Conservation (phyloP, 2,888 invertebrate genomes). For the Aquatica leii region DNA sequence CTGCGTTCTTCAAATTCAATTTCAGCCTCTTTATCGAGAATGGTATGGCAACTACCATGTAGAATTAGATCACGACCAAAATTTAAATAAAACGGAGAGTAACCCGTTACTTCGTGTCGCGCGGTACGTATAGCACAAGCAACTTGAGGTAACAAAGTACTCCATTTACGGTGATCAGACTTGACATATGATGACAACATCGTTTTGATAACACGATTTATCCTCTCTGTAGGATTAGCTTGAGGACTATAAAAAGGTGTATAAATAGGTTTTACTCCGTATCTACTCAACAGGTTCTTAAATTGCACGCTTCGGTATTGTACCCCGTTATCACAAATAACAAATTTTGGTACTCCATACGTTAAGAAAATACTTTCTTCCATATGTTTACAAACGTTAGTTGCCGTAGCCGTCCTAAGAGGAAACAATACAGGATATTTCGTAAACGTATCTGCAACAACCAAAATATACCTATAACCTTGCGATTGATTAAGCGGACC, state of each 20-base stretch:
- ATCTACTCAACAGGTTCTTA: neutral
- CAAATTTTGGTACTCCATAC: neutral
- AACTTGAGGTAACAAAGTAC: slow-evolving; percentile 24
- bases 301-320: neutral
- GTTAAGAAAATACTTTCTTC: neutral
- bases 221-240: slow-evolving; percentile 48
- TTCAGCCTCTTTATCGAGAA: neutral
- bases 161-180: neutral
- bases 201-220: slow-evolving; percentile 46
- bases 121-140: slow-evolving; percentile 31
- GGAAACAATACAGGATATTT: neutral
- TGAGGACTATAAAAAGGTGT: slow-evolving; percentile 45
- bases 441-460: neutral
- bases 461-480: neutral
- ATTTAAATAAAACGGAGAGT: slow-evolving; percentile 27
- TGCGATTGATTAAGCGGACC: neutral
- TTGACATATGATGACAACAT: slow-evolving; percentile 41
- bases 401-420: neutral
- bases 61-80: slow-evolving; percentile 33
- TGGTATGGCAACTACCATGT: neutral
- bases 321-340: neutral
- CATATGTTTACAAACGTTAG: neutral
- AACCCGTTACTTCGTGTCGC: slow-evolving; percentile 33
- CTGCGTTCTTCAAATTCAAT: neutral
- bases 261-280: neutral